Conservation (phyloP, 2,797 vertebrate genomes). For the Bradypus variegatus region DNA sequence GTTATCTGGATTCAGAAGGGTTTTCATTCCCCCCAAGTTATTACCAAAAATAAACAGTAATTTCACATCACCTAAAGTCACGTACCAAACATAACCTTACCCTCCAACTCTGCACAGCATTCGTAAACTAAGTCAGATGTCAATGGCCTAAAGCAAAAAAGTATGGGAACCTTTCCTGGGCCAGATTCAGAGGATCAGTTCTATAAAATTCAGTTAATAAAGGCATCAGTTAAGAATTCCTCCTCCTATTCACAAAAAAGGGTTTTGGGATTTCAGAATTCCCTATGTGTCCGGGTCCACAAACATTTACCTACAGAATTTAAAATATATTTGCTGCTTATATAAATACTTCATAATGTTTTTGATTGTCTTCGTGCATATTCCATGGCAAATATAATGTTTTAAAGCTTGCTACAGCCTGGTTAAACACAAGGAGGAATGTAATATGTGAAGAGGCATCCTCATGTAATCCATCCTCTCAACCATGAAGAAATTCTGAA, state of each 20-base stretch:
- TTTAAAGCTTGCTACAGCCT: constrained; percentile 1
- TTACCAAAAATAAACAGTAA: constrained; percentile 42
- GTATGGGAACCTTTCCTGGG: constrained; percentile 36
- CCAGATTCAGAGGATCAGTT: constrained; percentile 37
- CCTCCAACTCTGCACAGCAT: constrained; percentile 10
- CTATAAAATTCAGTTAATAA: constrained; percentile 21
- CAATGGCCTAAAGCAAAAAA: constrained; percentile 35
- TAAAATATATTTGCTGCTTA: not conserved
- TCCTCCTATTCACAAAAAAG: not conserved
- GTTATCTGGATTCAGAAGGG: constrained; percentile 67
- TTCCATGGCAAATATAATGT: not conserved
- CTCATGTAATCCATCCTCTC: not conserved
- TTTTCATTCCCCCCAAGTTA: constrained; percentile 60
- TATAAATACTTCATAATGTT: not conserved
- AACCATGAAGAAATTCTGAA: not conserved
- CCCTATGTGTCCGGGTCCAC: not conserved
- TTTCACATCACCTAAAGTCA: constrained; percentile 32
- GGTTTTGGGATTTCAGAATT: constrained; percentile 32
- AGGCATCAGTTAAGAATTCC: not conserved
- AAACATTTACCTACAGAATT: constrained; percentile 29
- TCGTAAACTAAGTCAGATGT: constrained; percentile 17
- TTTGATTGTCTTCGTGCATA: not conserved
- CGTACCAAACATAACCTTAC: not conserved
- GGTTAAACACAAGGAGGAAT: not conserved
- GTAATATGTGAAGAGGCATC: not conserved